These are phyloP conservation scores for Clanis bilineata DNA, from an alignment of 2,888 invertebrate genomes.

Conservation along the genomic window DNA sequence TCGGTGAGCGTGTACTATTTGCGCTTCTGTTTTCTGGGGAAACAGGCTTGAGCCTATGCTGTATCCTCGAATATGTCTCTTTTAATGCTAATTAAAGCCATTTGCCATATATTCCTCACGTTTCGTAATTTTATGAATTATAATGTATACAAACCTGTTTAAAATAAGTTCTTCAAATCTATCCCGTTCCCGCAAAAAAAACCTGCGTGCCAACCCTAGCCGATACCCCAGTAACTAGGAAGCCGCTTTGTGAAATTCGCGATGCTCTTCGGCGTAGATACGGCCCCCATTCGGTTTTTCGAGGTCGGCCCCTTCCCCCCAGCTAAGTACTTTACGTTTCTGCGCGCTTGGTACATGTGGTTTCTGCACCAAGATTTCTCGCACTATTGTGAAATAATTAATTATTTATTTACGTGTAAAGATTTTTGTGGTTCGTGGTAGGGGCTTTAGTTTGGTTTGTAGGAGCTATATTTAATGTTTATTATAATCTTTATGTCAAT, in stretches of 20 bases:
- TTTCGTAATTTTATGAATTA: too few species aligned
- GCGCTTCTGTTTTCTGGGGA: too few species aligned
- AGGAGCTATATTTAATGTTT: background rate
- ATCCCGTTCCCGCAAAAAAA: background rate
- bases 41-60: too few species aligned
- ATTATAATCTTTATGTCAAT: too few species aligned
- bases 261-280: constrained; percentile 65
- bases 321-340: constrained; percentile 47
- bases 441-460: background rate
- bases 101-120: too few species aligned
- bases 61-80: too few species aligned
- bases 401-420: background rate
- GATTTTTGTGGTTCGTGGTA: background rate
- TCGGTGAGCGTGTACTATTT: too few species aligned
- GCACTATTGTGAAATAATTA: constrained; percentile 31
- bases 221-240: constrained; percentile 63
- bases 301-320: constrained; percentile 65
- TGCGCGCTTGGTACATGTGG: constrained; percentile 51
- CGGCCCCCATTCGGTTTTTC: constrained; percentile 75
- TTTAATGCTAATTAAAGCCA: too few species aligned
- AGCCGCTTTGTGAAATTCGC: constrained; percentile 77
- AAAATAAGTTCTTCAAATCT: too few species aligned
- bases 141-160: too few species aligned
- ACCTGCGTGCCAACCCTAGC: background rate
- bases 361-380: constrained; percentile 63